These are phyloP conservation scores for Gopherus evgoodei DNA, from an alignment of 2,113 vertebrate genomes.

Conservation along the genomic window DNA sequence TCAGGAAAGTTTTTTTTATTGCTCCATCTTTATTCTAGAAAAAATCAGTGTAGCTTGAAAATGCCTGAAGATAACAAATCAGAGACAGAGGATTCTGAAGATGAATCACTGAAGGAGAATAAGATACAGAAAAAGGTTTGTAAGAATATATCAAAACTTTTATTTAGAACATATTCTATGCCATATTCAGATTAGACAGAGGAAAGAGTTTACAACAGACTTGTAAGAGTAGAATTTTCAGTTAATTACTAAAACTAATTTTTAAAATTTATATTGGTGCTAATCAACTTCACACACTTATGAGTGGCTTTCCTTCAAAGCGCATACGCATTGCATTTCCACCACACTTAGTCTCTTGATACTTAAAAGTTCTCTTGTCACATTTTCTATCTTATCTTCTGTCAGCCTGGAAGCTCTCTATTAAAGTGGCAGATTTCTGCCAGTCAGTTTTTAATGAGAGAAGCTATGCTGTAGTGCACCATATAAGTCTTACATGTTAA, in stretches of 20 bases:
- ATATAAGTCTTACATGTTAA: fast-evolving
- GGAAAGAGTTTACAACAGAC: background rate
- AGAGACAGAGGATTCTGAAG: background rate
- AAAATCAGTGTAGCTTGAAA: fast-evolving
- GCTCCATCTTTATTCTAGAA: background rate
- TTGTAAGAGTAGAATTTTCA: background rate
- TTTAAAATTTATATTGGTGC: background rate
- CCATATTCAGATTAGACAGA: background rate
- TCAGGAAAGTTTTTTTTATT: background rate
- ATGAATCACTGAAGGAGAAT: background rate
- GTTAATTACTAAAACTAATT: background rate
- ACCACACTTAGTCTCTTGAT: background rate
- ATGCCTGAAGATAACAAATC: fast-evolving
- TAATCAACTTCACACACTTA: background rate
- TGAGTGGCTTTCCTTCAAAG: background rate
- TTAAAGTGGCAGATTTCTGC: background rate
- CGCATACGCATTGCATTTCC: background rate
- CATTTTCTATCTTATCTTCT: background rate
- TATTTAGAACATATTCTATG: background rate
- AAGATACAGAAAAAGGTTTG: background rate
- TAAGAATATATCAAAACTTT: background rate
- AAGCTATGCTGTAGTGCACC: background rate
- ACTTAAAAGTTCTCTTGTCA: background rate
- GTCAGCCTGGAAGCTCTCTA: background rate
- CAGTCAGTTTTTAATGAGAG: background rate